Base-by-base conservation (phyloP, 2,113 vertebrate genomes). In the Ranitomeya variabilis region DNA sequence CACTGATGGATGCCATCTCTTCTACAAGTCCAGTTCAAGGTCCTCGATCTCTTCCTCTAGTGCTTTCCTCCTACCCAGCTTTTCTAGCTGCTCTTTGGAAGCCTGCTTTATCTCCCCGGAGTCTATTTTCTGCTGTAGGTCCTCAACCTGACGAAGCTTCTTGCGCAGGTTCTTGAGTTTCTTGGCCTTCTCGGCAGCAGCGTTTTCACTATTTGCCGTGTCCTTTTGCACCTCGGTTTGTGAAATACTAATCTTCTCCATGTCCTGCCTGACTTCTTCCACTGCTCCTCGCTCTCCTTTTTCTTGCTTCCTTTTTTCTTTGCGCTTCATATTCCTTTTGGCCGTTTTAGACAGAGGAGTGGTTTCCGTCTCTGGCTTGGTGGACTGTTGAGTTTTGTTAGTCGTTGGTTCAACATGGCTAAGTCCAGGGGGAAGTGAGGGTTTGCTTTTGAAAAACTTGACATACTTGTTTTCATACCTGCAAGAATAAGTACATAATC, bases 401-500 rank as follows among this genome's bases (percentile, higher is more conserved):
- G 88, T 12, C 1, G 92, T 89, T 0, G 87, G 79, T 0, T 95
- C 95, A 2, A 95, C 93, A 0, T 91, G 94, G 90, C 86, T 97
- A 92, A 99, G 91, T 23, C 98, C 98, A 0, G 98, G 98, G 0
- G 98, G 98, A 60, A 99, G 94, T 67, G 98, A 97, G 0, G 98
- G 97, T 93, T 99, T 99, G 92, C 96, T 96, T 92, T 97, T 97
- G 92, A 99, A 99, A 90, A 99, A 99, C 93, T 99, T 99, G 23
- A 99, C 98, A 80, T 96, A 99, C 87, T 99, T 99, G 92, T 99
- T 99, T 93, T 99, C 98, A 87, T 99, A 99, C 45, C 98, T 99
- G 92, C 62, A 89, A 54, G 19, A 86, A 83, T 13, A 90, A 15
- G 51, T 45, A 45, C 37, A 45, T 45, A 45, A 45, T 45, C 37